phyloP scores from a whole-genome alignment of 2,113 vertebrate species.

The Microcebus tavaratra region DNA sequence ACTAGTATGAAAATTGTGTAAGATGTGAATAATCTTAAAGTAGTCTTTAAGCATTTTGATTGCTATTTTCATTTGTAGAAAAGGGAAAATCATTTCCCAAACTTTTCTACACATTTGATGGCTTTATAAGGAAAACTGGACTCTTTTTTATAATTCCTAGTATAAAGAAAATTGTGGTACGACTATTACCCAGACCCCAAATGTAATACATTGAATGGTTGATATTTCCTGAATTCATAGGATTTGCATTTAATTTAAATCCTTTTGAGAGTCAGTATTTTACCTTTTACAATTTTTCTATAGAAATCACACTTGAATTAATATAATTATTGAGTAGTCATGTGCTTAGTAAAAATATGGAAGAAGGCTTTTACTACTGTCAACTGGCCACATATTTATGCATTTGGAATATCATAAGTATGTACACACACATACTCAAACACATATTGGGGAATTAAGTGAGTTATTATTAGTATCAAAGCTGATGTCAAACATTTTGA shows the following conservation, averaged over 20 bases:
- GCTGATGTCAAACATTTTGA: slow-evolving; percentile 7
- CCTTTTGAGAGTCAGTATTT: not conserved
- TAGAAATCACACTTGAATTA: slow-evolving; percentile 35
- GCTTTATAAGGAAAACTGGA: slow-evolving; percentile 8
- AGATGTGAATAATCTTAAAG: not conserved
- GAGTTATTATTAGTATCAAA: not conserved
- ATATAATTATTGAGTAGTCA: not conserved
- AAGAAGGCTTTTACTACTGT: not conserved
- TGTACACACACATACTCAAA: not conserved
- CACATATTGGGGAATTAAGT: not conserved
- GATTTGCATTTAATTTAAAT: not conserved
- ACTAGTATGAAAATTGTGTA: not conserved
- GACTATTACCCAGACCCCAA: not conserved
- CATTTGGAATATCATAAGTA: not conserved
- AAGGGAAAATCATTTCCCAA: not conserved
- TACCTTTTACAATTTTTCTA: not conserved
- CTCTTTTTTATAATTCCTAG: not conserved
- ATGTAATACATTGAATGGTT: not conserved
- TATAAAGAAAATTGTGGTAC: not conserved
- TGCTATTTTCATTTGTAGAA: slow-evolving; percentile 19
- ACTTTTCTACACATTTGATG: not conserved
- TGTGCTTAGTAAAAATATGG: slow-evolving; percentile 4
- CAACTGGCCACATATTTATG: not conserved
- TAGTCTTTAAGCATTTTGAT: slow-evolving; percentile 14
- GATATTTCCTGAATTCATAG: not conserved